phyloP scores from a whole-genome alignment of 2,113 vertebrate genomes.

The Carettochelys insculpta region DNA sequence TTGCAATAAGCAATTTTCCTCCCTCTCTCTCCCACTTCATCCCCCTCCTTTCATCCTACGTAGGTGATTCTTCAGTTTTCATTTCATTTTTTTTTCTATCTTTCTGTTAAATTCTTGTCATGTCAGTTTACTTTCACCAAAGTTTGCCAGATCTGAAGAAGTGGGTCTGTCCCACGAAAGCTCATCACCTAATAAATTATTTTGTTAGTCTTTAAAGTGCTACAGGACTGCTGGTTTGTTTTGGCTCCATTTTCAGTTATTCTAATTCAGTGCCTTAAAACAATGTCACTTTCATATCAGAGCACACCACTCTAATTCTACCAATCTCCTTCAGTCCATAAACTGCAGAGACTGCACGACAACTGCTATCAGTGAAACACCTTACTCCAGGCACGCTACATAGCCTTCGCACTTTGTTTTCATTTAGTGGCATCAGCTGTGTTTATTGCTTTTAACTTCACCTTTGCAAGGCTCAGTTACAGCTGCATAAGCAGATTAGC shows the following conservation, averaged over 20 bases:
- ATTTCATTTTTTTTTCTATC: no score
- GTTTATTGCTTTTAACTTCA: constrained; percentile 13
- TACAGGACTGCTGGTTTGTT: no score
- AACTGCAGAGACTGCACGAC: constrained; percentile 34
- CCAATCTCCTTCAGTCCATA: constrained; percentile 13
- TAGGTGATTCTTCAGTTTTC: no score
- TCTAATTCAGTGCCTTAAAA: constrained; percentile 39
- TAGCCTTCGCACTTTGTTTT: neutral
- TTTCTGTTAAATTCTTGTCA: no score
- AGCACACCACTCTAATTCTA: constrained; percentile 44
- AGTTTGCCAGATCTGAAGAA: no score
- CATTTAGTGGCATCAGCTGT: neutral
- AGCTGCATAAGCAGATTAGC: neutral
- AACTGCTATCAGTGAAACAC: neutral
- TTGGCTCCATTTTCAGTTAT: constrained; percentile 1
- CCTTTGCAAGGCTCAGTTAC: neutral
- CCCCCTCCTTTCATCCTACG: no score
- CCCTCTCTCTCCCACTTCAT: no score
- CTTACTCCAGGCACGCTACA: neutral
- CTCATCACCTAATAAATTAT: no score
- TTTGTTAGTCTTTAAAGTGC: no score
- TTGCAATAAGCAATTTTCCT: no score
- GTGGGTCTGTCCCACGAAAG: no score
- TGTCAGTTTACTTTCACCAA: no score
- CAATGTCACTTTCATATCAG: constrained; percentile 35